phyloP scores from a whole-genome alignment of 2,113 vertebrate genomes.

The Eurypyga helias region DNA sequence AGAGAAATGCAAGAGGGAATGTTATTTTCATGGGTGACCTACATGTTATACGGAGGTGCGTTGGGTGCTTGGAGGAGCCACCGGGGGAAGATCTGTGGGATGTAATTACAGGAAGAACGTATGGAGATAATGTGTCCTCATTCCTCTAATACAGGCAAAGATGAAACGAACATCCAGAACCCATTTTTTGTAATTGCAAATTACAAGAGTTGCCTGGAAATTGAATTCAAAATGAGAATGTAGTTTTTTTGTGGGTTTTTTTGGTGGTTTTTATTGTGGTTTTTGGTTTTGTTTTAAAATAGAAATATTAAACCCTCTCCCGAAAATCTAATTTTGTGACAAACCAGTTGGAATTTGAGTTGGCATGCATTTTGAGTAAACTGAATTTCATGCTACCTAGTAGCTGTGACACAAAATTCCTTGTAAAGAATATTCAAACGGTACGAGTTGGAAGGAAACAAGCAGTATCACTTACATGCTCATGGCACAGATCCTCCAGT shows the following conservation, averaged over 20 bases:
- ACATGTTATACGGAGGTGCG: background rate
- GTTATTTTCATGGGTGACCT: background rate
- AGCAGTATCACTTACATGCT: constrained; percentile 73
- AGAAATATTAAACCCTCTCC: background rate
- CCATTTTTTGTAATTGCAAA: background rate
- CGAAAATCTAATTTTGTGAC: background rate
- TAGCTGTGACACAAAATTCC: background rate
- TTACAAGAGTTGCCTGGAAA: background rate
- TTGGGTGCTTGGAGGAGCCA: background rate
- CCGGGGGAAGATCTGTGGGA: too few relatives aligned
- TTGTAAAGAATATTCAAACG: background rate
- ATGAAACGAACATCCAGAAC: background rate
- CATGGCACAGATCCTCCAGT: constrained; percentile 87
- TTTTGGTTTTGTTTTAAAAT: background rate
- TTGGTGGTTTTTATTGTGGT: background rate
- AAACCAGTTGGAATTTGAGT: background rate
- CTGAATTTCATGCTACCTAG: background rate
- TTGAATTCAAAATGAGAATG: background rate
- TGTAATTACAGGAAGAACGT: background rate
- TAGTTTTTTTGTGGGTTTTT: background rate
- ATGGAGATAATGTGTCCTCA: background rate
- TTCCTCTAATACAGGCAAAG: background rate
- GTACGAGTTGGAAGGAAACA: background rate
- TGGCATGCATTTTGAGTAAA: background rate
- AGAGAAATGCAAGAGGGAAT: background rate